Evolutionary conservation across 92 coral and sea anemone genomes (phyloP), one percentile per base, ranked within the genome.

Genomic region (Bergia sp.): DNA sequence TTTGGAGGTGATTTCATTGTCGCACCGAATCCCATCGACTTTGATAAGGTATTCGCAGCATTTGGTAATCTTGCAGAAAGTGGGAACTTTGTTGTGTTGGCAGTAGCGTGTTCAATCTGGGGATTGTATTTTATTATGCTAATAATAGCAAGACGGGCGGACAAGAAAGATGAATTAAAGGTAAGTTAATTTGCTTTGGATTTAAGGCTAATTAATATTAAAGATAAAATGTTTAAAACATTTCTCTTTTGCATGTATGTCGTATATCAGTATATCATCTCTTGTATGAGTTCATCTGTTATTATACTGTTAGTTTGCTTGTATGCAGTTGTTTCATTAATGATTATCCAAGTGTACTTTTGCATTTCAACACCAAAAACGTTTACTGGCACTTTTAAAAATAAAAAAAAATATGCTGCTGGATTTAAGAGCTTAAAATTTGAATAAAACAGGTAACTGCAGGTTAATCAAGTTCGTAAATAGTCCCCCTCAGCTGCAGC

Each of bases 11-110:
- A 94, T 65, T 92, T 96, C 81, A 88, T 96, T 39, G 96, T 96
- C 40, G 99, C 97, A 7, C 99, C 99, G 66, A 96, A 96, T 89
- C 99, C 98, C 3, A 96, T 96, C 80, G 96, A 96, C 73, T 96
- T 96, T 85, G 98, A 96, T 79, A 86, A 93, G 47, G 96, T 95
- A 3, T 90, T 94, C 65, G 75, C 79, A 5, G 93, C 91, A 90
- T 95, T 95, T 82, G 92, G 90, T 18, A 90, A 86, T 37, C 94
- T 96, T 37, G 93, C 89, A 50, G 98, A 96, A 81, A 90, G 94
- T 37, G 92, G 93, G 37, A 96, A 96, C 87, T 93, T 87, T 72
- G 94, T 94, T 21, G 99, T 96, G 67, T 76, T 96, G 50, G 92
- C 92, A n/a, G 88, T 93, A 55, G 93, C 92, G n/a, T 92, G 94